phyloP scores from a whole-genome alignment of 2,113 vertebrate genomes.

The Notothenia coriiceps region DNA sequence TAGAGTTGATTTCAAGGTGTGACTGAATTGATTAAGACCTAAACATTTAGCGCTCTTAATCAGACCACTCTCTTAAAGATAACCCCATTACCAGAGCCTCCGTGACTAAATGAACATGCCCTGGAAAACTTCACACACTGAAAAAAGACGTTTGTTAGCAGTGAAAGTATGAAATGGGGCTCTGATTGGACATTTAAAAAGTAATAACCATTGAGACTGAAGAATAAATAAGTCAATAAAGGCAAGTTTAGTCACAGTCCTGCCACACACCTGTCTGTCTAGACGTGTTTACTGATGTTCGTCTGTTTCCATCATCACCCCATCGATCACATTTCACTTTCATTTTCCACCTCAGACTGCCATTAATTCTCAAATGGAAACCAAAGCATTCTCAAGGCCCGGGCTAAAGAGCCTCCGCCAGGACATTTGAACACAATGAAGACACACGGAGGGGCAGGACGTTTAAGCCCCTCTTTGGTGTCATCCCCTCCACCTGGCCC shows the following conservation, averaged over 20 bases:
- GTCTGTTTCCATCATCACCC: constrained; percentile 70
- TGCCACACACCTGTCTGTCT: constrained; percentile 74
- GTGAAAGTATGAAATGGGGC: constrained; percentile 74
- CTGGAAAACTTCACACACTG: constrained; percentile 58
- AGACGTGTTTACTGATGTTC: constrained; percentile 70
- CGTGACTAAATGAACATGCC: constrained; percentile 66
- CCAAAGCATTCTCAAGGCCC: constrained; percentile 79
- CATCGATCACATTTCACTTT: constrained; percentile 73
- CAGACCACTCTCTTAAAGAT: constrained; percentile 51
- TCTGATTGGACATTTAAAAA: constrained; percentile 64
- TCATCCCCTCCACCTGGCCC: constrained; percentile 65
- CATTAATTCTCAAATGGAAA: constrained; percentile 80
- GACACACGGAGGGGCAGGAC: constrained; percentile 44
- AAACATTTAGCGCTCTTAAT: constrained; percentile 20
- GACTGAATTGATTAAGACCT: constrained; percentile 39
- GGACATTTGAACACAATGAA: constrained; percentile 74
- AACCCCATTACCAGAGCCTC: constrained; percentile 49
- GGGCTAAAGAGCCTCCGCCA: constrained; percentile 62
- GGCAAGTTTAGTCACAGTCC: constrained; percentile 78
- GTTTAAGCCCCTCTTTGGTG: constrained; percentile 35
- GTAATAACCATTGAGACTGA: constrained; percentile 58
- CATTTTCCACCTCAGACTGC: constrained; percentile 78
- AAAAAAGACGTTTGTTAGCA: constrained; percentile 54
- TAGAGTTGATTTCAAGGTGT: constrained; percentile 54
- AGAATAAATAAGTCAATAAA: constrained; percentile 77